Conservation (phyloP, 2,797 vertebrate species). For the Heliangelus exortis region DNA sequence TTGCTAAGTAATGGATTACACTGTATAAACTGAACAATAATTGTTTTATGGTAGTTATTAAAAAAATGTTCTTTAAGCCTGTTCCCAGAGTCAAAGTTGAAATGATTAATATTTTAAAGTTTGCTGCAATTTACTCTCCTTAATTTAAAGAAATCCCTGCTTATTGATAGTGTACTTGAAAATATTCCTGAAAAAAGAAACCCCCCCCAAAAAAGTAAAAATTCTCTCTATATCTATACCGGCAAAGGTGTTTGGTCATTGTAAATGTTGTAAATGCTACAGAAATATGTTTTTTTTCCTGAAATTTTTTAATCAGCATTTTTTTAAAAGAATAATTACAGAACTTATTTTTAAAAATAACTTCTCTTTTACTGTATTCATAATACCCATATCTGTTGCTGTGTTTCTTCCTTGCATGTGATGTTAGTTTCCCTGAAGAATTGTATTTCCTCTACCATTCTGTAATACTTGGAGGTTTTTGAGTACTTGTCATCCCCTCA, state of each 20-base stretch:
- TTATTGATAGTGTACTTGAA: background rate
- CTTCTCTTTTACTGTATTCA: background rate
- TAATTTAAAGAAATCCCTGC: background rate
- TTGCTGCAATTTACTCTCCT: background rate
- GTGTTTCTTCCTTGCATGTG: background rate
- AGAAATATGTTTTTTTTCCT: background rate
- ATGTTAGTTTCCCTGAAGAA: background rate
- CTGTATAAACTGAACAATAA: background rate
- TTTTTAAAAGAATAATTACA: background rate
- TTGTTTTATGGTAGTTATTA: constrained; percentile 18
- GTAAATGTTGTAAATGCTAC: background rate
- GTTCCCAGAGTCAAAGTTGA: background rate
- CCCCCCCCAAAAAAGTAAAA: too few relatives aligned
- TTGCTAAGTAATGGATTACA: constrained; percentile 15
- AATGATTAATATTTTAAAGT: background rate
- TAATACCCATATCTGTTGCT: background rate
- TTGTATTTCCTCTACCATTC: background rate
- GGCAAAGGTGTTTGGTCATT: background rate
- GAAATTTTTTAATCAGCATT: background rate
- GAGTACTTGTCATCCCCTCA: background rate
- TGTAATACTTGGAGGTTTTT: background rate
- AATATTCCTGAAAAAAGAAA: background rate
- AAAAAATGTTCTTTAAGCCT: background rate
- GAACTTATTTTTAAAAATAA: background rate
- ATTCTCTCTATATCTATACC: background rate